A percentile compares a stretch with the other conserved stretches of the same genome.
phyloP scores from a whole-genome alignment of 2,888 invertebrate genomes.

The Parthenolecanium corni region DNA sequence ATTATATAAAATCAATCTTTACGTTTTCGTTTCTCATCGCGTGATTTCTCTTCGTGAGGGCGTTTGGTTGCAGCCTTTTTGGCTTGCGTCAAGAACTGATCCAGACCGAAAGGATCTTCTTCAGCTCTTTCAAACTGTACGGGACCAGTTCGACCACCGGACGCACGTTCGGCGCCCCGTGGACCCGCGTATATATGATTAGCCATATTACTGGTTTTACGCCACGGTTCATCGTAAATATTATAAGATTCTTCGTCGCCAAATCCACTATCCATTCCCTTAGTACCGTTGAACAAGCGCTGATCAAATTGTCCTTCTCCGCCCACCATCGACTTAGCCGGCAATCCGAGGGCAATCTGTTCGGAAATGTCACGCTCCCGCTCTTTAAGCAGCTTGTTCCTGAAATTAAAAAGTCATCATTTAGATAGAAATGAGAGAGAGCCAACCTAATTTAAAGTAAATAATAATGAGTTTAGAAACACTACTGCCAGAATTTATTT shows the following conservation, averaged over 20 bases:
- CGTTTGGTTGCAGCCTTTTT: slow-evolving; percentile 64
- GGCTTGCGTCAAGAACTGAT: slow-evolving; percentile 94
- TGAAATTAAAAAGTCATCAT: not conserved
- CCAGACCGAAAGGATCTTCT: slow-evolving; percentile 93
- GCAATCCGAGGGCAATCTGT: slow-evolving; percentile 93
- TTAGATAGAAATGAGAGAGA: too few species aligned
- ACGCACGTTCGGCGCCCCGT: slow-evolving; percentile 87
- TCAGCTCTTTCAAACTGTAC: slow-evolving; percentile 86
- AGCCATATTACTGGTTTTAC: slow-evolving; percentile 72
- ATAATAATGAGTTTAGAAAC: not conserved
- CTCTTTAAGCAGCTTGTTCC: slow-evolving; percentile 64
- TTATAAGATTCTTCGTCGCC: slow-evolving; percentile 95
- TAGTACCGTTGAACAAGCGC: slow-evolving; percentile 82
- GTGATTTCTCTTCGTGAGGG: slow-evolving; percentile 40
- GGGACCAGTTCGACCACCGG: slow-evolving; percentile 66
- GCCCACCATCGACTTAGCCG: slow-evolving; percentile 58
- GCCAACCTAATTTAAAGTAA: not conserved
- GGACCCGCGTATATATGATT: slow-evolving; percentile 84
- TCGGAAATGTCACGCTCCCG: slow-evolving; percentile 96
- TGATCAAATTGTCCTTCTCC: slow-evolving; percentile 89
- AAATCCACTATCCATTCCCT: slow-evolving; percentile 89
- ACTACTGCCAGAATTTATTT: too few species aligned
- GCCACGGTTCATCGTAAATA: slow-evolving; percentile 98
- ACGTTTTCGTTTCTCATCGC: slow-evolving; percentile 40
- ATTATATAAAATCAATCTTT: not conserved